Base-by-base conservation (phyloP, 2,797 vertebrate genomes). In the Anguilla pacifica region DNA sequence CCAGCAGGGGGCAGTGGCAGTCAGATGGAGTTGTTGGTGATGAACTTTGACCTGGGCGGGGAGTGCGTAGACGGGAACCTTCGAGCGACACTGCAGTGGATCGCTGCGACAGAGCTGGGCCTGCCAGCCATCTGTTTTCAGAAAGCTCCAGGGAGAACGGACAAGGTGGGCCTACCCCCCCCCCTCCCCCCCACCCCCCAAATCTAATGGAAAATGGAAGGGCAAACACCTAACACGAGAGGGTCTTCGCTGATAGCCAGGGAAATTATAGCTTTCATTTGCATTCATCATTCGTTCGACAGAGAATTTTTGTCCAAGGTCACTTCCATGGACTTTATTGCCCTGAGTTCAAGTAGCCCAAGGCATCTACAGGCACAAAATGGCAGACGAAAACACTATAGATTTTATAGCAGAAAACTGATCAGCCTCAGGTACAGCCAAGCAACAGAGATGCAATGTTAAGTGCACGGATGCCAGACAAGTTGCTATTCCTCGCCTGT, bases 31-130 rank as follows among this genome's bases (percentile, higher is more conserved):
- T 91, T 97, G 9, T 91, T 96, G 89, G 95, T 97, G 89, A 93
- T 97, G 89, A 97, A 97, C 90, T 95, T 96, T 87, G 96, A 97
- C 88, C 91, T 96, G 94, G 95, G 96, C 61, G 94, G 95, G 3
- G 95, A 95, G 35, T 92, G 94, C 70, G 94, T 94, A 0, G 94
- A 96, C 0, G 89, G 88, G 0, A 96, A 97, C 90, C 92, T 97
- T n/a, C 91, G 95, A 90, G 94, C 95, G 79, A 96, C 95, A 0
- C 92, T 97, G 86, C 96, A 97, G 53, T 97, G 96, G 96, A 96
- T 97, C 82, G 96, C 96, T 0, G 96, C 96, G 79, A 96, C 96
- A 0, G 96, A 97, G 82, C 95, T 97, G 1, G 96, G 96, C 61
- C 95, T 96, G 86, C 95, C 96, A 13, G 94, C 95, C 35, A 95